A percentile compares a stretch with the other conserved stretches of the same genome.
Evolutionary conservation across 2,113 vertebrate genomes (phyloP).

Genomic region (Vulpes vulpes): DNA sequence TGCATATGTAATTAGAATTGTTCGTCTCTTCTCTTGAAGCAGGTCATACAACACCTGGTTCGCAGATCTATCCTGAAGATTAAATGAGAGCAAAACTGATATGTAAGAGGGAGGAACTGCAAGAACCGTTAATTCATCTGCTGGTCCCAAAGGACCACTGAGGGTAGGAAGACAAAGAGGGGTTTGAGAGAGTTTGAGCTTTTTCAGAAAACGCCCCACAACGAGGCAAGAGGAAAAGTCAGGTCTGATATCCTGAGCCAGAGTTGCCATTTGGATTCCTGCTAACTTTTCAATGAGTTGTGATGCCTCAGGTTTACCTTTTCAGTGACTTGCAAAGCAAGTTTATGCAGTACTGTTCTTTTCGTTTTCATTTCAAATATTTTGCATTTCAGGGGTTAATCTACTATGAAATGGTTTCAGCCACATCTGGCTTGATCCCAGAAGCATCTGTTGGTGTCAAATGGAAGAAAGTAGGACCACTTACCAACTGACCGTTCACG

Average conservation of each 20-base stretch:
- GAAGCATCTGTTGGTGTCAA: neutral
- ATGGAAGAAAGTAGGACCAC: neutral
- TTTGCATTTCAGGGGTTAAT: neutral
- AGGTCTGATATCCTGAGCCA: neutral
- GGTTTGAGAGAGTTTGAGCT: neutral
- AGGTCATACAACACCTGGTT: neutral
- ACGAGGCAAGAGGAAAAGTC: rapidly evolving
- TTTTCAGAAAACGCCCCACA: neutral
- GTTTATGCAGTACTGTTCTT: neutral
- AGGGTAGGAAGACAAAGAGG: too few relatives aligned
- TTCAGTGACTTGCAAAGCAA: neutral
- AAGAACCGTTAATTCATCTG: too few relatives aligned
- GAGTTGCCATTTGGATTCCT: neutral
- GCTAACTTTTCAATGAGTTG: neutral
- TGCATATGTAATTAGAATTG: rapidly evolving
- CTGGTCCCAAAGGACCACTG: neutral
- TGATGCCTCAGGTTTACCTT: neutral
- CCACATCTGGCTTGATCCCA: neutral
- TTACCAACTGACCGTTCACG: slow-evolving; percentile 52
- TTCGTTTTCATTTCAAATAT: neutral
- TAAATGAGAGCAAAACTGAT: neutral
- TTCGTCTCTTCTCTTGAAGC: neutral
- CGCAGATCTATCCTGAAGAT: neutral
- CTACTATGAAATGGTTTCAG: neutral
- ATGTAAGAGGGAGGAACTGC: neutral